These are phyloP conservation scores for Aphelenchoides bicaudatus DNA, from an alignment of 2,888 invertebrate species.

Conservation along the genomic window DNA sequence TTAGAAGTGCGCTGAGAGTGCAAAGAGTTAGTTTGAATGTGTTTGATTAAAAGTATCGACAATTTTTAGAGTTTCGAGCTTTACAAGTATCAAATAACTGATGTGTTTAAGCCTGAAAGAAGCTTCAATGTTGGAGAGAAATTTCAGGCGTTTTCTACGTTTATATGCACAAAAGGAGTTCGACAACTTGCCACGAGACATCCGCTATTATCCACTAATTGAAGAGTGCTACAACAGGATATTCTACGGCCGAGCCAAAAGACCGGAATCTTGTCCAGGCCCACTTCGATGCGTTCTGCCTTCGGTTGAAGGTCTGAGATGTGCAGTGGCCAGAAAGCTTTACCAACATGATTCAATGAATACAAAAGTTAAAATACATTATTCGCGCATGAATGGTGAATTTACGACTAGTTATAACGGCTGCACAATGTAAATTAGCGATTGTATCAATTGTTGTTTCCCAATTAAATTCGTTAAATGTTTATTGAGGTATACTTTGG, in stretches of 20 bases:
- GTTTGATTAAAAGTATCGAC: background rate
- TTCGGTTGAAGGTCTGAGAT: constrained; percentile 21
- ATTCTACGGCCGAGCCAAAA: constrained; percentile 43
- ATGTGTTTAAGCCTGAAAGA: constrained; percentile 24
- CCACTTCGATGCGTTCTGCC: constrained; percentile 29
- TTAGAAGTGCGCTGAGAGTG: background rate
- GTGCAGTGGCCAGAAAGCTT: constrained; percentile 17
- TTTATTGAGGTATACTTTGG: too few species aligned
- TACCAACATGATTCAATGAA: constrained; percentile 16
- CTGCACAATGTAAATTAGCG: constrained; percentile 25
- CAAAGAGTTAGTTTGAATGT: constrained; percentile 16
- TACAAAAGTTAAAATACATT: constrained; percentile 15
- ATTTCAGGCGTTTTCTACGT: constrained; percentile 24
- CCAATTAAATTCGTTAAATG: too few species aligned
- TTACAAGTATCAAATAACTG: constrained; percentile 32
- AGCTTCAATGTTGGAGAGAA: constrained; percentile 20
- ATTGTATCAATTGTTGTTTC: background rate
- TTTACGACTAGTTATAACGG: constrained; percentile 27
- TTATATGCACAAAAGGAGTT: constrained; percentile 29
- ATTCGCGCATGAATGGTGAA: constrained; percentile 14
- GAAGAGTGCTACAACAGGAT: constrained; percentile 54
- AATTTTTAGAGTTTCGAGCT: constrained; percentile 28
- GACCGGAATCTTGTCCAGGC: constrained; percentile 37
- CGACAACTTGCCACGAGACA: constrained; percentile 36
- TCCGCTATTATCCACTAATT: constrained; percentile 51